Conservation (phyloP, 2,113 vertebrate genomes). For the Sander lucioperca region DNA sequence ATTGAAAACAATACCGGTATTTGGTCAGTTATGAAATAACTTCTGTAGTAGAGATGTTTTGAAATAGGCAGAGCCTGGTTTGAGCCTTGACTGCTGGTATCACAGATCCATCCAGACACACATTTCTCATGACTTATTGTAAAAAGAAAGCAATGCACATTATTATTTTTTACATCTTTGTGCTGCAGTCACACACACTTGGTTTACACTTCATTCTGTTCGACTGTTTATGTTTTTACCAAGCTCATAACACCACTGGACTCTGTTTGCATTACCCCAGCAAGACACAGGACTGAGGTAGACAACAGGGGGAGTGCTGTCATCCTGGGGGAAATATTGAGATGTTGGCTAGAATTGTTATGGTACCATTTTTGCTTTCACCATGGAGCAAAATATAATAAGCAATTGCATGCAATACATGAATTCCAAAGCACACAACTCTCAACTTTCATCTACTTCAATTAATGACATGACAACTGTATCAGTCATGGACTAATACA, state of each 20-base stretch:
- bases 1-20: neutral
- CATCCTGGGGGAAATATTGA: neutral
- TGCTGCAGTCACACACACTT: neutral
- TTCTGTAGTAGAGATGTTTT: neutral
- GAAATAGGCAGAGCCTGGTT: neutral
- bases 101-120: neutral
- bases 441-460: neutral
- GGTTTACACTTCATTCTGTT: neutral
- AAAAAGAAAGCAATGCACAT: neutral
- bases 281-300: neutral
- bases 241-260: neutral
- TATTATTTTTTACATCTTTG: neutral
- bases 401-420: neutral
- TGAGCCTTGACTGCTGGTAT: neutral
- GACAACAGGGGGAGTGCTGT: neutral
- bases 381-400: neutral
- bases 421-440: neutral
- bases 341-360: neutral
- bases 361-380: neutral
- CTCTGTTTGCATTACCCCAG: neutral
- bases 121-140: neutral
- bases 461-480: neutral
- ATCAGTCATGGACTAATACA: neutral
- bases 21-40: neutral
- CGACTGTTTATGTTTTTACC: neutral